Percentiles rank a stretch among this genome's conserved stretches.
Evolutionary conservation across 2,797 vertebrate genomes (phyloP).

Genomic region (Tamandua tetradactyla): DNA sequence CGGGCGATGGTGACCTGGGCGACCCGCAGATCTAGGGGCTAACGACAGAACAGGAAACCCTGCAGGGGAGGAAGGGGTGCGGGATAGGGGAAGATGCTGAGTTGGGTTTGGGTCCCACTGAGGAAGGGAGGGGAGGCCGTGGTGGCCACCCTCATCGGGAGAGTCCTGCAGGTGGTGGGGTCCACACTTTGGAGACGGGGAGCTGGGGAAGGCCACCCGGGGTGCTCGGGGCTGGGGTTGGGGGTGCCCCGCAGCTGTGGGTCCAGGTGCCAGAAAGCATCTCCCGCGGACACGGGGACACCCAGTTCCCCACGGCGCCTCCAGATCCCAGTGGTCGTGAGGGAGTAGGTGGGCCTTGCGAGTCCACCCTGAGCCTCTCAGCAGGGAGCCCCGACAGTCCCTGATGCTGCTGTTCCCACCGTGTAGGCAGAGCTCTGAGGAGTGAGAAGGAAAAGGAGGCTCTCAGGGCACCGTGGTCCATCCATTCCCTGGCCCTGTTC

Average conservation of each 20-base stretch:
- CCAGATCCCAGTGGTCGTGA: not conserved
- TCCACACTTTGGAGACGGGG: not conserved
- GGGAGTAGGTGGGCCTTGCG: not conserved
- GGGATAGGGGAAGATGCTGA: not conserved
- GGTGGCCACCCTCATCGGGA: not conserved
- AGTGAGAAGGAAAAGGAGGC: not conserved
- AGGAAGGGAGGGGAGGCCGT: not conserved
- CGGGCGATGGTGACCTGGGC: not conserved
- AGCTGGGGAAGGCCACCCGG: not conserved
- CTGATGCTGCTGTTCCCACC: not conserved
- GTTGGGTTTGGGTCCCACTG: not conserved
- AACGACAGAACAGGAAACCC: not conserved
- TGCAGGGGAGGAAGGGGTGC: no score
- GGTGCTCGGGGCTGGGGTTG: not conserved
- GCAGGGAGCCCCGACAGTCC: not conserved
- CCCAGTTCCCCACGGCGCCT: accelerated
- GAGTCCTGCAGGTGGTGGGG: not conserved
- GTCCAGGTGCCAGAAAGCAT: not conserved
- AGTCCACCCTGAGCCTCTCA: not conserved
- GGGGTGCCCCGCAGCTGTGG: not conserved
- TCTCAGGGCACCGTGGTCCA: not conserved
- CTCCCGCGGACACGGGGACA: not conserved
- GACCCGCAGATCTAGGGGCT: not conserved
- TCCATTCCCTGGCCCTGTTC: no score
- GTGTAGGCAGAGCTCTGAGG: not conserved